Base-by-base conservation (phyloP, 23 tunicate genomes). In the Ciona savignyi region DNA sequence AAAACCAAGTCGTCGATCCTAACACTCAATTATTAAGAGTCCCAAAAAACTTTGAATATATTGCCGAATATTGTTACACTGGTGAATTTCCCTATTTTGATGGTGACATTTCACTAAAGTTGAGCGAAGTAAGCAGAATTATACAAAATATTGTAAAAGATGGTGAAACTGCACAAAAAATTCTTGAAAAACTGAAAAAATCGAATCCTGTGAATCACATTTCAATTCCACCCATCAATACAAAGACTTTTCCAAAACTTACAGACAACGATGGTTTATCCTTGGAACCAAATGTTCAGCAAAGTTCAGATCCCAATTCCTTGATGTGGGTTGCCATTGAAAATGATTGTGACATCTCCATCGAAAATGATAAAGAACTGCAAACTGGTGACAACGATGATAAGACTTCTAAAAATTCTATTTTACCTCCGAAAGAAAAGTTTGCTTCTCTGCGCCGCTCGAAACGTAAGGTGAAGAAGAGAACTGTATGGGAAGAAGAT, bases 51-150 rank as follows among this genome's bases (percentile, higher is more conserved):
- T 69, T 69, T 69, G 51, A 69, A 30, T 69, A 33, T 69, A 31
- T 69, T 30, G 73, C 33, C 19, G 73, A 69, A 69, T 69, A 69
- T 69, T 69, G 73, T 33, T 69, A 69, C 51, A 69, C 33, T 27
- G 73, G 73, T 4, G 6, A 11, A 32, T 31, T 69, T 69, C 2
- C 49, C 3, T 20, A 34, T 2, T 2, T 32, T 30, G 73, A 32
- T 1, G 73, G 23, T 3, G 23, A 29, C 29, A 27, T 29, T 66
- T 4, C 1, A 9, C 29, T 29, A 26, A 33, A 66, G 31, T 20
- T 66, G 23, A 24, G 4, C 3, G 31, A 24, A 2, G 70, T 66
- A 4, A 19, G 30, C 31, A 34, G 31, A 2, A n/a, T n/a, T n/a
- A n/a, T n/a, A n/a, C n/a, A n/a, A n/a, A 29, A 33, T 1, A 66